phyloP scores from a whole-genome alignment of 2,888 invertebrate species.

The Orthosia gothica region DNA sequence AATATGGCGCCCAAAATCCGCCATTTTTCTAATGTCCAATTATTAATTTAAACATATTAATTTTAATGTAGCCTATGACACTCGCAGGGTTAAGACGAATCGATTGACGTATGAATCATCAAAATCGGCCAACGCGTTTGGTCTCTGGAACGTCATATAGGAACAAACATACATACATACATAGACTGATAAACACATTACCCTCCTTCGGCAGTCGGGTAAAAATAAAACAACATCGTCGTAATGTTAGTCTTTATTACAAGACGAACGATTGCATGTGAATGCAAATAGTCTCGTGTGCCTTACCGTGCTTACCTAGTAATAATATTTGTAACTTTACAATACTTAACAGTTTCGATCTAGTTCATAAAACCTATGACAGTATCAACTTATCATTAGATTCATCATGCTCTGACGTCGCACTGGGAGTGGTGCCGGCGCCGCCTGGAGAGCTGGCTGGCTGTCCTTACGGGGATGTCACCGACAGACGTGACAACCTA shows the following conservation, averaged over 20 bases:
- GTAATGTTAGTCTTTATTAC: slow-evolving; percentile 69
- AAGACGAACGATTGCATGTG: slow-evolving; percentile 66
- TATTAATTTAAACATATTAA: no score
- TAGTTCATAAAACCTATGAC: slow-evolving; percentile 59
- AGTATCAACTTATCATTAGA: slow-evolving; percentile 47
- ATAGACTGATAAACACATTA: no score
- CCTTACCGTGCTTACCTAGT: slow-evolving; percentile 72
- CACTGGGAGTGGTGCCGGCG: slow-evolving; percentile 34
- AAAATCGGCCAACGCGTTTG: no score
- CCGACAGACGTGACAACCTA: not conserved
- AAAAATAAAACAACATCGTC: slow-evolving; percentile 57
- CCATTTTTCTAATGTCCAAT: no score
- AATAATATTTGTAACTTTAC: slow-evolving; percentile 59
- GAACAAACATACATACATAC: no score
- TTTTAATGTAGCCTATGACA: no score
- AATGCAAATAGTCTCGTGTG: slow-evolving; percentile 71
- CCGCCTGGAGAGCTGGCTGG: slow-evolving; percentile 6
- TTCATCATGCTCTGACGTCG: slow-evolving; percentile 40
- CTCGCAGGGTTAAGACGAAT: no score
- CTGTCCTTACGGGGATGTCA: not conserved
- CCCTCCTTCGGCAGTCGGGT: no score
- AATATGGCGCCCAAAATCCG: no score
- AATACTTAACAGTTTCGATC: slow-evolving; percentile 63
- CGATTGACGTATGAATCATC: no score
- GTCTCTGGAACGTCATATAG: no score